Conservation (phyloP, 2,888 invertebrate species). For the Leptopilina myrica region DNA sequence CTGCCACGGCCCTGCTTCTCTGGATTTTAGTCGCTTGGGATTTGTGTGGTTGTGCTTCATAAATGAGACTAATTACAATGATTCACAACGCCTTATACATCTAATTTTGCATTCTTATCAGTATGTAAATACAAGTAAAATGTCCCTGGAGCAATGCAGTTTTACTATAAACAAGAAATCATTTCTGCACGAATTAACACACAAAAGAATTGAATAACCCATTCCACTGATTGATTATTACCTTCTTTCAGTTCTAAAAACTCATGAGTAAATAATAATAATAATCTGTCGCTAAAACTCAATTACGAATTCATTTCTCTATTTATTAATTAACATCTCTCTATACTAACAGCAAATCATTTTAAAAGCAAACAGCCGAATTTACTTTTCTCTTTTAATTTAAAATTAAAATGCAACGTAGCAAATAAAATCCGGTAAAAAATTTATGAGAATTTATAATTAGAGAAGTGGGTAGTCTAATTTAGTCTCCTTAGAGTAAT, state of each 20-base stretch:
- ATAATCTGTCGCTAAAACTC: neutral
- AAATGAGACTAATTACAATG: slow-evolving; percentile 73
- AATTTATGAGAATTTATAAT: neutral
- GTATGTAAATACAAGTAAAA: slow-evolving; percentile 18
- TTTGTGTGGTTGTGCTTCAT: slow-evolving; percentile 63
- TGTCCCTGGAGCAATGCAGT: neutral
- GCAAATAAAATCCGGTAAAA: neutral
- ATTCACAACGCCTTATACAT: slow-evolving; percentile 64
- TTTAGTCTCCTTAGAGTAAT: too few species aligned
- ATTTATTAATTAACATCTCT: neutral
- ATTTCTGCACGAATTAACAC: slow-evolving; percentile 16
- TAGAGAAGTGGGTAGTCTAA: neutral
- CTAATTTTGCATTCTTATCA: slow-evolving; percentile 58
- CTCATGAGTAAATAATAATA: neutral
- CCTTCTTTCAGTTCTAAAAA: neutral
- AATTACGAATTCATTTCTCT: neutral
- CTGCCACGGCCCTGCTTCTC: slow-evolving; percentile 59
- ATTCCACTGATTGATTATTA: neutral
- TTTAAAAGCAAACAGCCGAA: slow-evolving; percentile 6
- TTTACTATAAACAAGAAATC: slow-evolving; percentile 13
- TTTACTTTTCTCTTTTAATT: neutral
- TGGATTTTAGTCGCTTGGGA: slow-evolving; percentile 60
- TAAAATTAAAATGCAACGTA: neutral
- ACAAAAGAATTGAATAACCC: slow-evolving; percentile 23
- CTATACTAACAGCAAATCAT: neutral